phyloP scores from a whole-genome alignment of 2,888 invertebrate genomes.

The Eristalinus sepulchralis region DNA sequence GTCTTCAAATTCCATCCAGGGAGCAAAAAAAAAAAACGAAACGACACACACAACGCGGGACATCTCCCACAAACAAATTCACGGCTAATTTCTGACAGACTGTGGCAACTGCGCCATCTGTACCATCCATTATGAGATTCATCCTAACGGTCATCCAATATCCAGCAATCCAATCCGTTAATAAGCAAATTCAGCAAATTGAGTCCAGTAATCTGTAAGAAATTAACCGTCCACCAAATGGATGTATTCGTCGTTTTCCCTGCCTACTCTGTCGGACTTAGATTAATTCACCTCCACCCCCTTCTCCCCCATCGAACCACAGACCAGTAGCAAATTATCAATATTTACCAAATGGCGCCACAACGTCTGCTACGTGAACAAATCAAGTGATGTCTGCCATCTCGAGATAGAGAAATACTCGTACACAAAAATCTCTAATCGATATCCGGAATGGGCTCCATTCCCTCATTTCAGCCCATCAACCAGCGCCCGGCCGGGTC shows the following conservation, averaged over 20 bases:
- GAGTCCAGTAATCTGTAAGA: not conserved
- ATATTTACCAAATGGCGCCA: conserved; percentile 51
- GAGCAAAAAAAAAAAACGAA: no score
- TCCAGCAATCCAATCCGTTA: not conserved
- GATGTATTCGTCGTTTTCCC: not conserved
- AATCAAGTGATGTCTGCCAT: conserved; percentile 29
- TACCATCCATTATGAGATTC: not conserved
- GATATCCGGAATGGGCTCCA: conserved; percentile 44
- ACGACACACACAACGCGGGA: no score
- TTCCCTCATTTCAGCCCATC: not conserved
- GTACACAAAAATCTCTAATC: conserved; percentile 27
- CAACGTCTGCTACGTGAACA: conserved; percentile 49
- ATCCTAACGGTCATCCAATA: not conserved
- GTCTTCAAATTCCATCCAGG: no score
- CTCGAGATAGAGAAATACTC: not conserved
- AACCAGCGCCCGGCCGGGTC: not conserved
- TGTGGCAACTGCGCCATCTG: not conserved
- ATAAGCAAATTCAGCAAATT: conserved; percentile 1
- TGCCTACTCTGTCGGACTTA: conserved; percentile 19
- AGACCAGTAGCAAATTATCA: conserved; percentile 40
- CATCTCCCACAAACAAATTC: no score
- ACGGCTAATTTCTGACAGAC: not conserved
- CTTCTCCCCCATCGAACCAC: not conserved
- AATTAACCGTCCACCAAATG: conserved; percentile 12
- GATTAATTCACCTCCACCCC: not conserved